A percentile compares a stretch with the other conserved stretches of the same genome.
Evolutionary conservation across 2,113 vertebrate species (phyloP).

Genomic region (Gobio gobio): DNA sequence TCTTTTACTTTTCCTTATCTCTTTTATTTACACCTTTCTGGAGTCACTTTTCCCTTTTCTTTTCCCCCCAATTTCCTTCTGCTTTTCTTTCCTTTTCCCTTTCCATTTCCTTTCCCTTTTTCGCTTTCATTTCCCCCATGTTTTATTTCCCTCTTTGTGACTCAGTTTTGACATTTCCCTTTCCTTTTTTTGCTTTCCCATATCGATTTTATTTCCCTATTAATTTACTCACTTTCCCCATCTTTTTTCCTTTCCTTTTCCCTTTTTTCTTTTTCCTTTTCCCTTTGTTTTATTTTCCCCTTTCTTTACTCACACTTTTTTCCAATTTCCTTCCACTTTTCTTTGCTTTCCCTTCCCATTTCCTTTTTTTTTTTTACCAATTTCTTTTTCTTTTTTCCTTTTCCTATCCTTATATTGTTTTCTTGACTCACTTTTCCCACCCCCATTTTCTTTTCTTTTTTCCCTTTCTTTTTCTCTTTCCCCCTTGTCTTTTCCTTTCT

Average conservation of each 20-base stretch:
- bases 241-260: not conserved
- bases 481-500: constrained; percentile 45
- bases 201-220: not conserved
- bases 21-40: too few species aligned
- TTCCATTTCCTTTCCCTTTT: not conserved
- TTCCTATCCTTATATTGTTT: constrained; percentile 22
- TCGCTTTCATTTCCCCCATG: not conserved
- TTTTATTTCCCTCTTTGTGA: too few species aligned
- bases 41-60: too few species aligned
- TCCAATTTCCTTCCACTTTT: not conserved
- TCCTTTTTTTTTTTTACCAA: not conserved
- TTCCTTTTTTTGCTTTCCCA: not conserved
- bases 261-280: not conserved
- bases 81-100: too few species aligned
- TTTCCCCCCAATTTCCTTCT: not conserved
- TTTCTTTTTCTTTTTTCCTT: not conserved
- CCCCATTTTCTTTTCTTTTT: not conserved
- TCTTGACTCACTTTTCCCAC: constrained; percentile 28
- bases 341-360: not conserved
- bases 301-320: not conserved
- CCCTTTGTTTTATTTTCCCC: too few species aligned
- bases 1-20: too few species aligned
- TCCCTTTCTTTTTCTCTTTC: constrained; percentile 48
- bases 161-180: not conserved
- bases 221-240: not conserved